phyloP scores from a whole-genome alignment of 2,888 invertebrate genomes.

The Pantelozetes paolii region DNA sequence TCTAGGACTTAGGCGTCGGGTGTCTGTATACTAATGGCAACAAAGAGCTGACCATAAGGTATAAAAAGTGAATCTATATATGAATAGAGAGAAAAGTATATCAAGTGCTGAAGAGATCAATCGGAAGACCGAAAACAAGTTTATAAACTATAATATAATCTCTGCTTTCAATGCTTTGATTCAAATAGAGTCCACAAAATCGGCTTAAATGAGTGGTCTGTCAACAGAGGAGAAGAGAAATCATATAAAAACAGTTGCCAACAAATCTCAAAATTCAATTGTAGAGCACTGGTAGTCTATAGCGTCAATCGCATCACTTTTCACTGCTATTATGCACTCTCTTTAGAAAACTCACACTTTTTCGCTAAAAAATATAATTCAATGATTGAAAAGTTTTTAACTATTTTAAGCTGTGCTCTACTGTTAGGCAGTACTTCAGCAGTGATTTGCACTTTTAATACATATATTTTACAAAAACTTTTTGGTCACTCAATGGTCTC shows the following conservation, averaged over 20 bases:
- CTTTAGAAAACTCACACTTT: background rate
- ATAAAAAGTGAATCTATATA: constrained; percentile 33
- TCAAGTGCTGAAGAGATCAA: constrained; percentile 19
- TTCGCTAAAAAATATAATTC: background rate
- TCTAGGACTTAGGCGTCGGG: background rate
- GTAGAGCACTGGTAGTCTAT: background rate
- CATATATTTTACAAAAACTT: background rate
- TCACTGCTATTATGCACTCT: background rate
- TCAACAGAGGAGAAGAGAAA: background rate
- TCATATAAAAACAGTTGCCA: background rate
- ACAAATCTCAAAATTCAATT: background rate
- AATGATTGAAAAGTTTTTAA: constrained; percentile 27
- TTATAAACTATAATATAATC: background rate
- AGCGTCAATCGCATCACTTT: background rate
- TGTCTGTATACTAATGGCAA: background rate
- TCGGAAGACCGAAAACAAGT: constrained; percentile 2
- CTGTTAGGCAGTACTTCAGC: background rate
- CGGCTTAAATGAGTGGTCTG: constrained; percentile 16
- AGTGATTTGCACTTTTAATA: constrained; percentile 28
- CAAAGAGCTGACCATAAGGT: constrained; percentile 29
- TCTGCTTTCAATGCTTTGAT: background rate
- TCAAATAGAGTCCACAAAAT: constrained; percentile 24
- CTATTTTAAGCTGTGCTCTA: constrained; percentile 23
- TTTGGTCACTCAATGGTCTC: constrained; percentile 20
- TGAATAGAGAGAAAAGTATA: constrained; percentile 3